These are phyloP conservation scores for Temnothorax unifasciatus DNA, from an alignment of 2,888 invertebrate genomes.

Conservation along the genomic window DNA sequence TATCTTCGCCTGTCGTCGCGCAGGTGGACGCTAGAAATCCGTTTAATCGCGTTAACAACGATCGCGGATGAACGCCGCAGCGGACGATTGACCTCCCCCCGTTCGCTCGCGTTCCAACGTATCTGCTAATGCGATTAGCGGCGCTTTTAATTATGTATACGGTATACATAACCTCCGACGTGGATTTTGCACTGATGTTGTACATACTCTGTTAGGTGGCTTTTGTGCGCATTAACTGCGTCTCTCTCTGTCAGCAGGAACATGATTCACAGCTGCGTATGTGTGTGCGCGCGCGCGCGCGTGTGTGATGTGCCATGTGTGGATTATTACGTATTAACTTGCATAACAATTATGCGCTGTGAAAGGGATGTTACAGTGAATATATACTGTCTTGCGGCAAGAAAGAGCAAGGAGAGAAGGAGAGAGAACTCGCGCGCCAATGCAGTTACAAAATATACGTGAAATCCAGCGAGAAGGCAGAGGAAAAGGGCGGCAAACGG, in stretches of 20 bases:
- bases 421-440: neutral
- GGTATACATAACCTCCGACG: conserved; percentile 11
- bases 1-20: neutral
- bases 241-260: conserved; percentile 27
- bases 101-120: conserved; percentile 44
- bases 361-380: neutral
- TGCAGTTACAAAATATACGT: neutral
- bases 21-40: conserved; percentile 32
- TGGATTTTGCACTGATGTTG: conserved; percentile 45
- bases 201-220: conserved; percentile 25
- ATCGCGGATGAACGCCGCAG: conserved; percentile 38
- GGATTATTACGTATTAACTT: conserved; percentile 17
- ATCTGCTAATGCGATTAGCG: conserved; percentile 53
- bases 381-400: too few species aligned
- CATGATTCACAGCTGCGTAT: conserved; percentile 23
- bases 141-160: conserved; percentile 49
- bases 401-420: conserved; percentile 5
- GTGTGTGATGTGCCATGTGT: conserved; percentile 22
- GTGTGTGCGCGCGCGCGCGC: conserved; percentile 3
- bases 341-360: conserved; percentile 22
- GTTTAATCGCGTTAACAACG: conserved; percentile 52
- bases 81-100: conserved; percentile 15
- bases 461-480: neutral
- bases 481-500: neutral
- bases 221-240: conserved; percentile 51